Percentiles rank a stretch among this genome's conserved stretches.
These are phyloP conservation scores for Graptemys geographica DNA, from an alignment of 2,797 vertebrate genomes.

Conservation along the genomic window DNA sequence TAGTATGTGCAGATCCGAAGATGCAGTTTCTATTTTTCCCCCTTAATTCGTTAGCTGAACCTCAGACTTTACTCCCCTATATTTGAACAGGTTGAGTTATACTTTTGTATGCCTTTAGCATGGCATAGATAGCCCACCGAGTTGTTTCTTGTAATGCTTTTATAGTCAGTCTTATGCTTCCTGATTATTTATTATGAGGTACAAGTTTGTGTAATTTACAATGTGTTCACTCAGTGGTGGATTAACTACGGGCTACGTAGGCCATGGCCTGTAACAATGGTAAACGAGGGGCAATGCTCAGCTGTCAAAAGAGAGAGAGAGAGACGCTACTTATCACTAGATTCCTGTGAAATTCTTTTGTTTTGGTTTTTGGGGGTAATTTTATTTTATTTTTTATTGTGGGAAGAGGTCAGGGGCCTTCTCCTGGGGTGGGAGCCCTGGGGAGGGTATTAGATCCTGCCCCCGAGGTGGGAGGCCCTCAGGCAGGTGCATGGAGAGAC, in stretches of 20 bases:
- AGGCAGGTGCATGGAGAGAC: no score
- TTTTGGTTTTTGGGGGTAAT: neutral
- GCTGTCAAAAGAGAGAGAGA: neutral
- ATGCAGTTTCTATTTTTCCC: neutral
- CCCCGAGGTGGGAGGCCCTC: neutral
- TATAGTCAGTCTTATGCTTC: neutral
- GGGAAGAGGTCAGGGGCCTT: neutral
- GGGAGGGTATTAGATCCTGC: no score
- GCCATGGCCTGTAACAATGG: neutral
- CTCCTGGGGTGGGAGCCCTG: no score
- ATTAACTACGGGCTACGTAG: neutral
- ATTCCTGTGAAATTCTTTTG: neutral
- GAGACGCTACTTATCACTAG: neutral
- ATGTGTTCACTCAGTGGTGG: neutral
- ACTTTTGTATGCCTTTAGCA: neutral
- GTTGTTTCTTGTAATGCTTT: neutral
- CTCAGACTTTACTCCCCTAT: neutral
- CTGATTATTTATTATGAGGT: neutral
- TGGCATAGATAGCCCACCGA: neutral
- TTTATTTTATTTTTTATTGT: neutral
- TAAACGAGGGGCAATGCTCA: neutral
- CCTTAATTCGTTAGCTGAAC: neutral
- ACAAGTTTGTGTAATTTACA: neutral
- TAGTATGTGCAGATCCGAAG: neutral
- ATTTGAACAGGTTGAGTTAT: neutral